Percentiles rank a stretch among this genome's conserved stretches.
phyloP scores from a whole-genome alignment of 2,888 invertebrate species.

The Listrodromus nycthemerus region DNA sequence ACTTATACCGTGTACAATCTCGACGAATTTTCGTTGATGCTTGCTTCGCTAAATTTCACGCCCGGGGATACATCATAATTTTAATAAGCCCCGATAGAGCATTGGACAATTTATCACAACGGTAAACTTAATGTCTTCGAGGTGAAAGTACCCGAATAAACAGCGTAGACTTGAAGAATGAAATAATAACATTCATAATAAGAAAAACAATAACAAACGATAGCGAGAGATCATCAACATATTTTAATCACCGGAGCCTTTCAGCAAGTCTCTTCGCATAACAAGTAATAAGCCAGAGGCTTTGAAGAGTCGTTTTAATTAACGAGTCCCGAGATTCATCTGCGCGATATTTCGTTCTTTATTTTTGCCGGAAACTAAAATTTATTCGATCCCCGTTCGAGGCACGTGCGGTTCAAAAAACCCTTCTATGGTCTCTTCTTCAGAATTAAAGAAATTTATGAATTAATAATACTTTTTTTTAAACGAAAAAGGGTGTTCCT shows the following conservation, averaged over 20 bases:
- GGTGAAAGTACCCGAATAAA: slow-evolving; percentile 52
- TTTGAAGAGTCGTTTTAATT: slow-evolving; percentile 16
- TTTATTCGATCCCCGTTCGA: slow-evolving; percentile 38
- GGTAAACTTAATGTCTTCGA: slow-evolving; percentile 57
- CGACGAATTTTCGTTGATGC: slow-evolving; percentile 30
- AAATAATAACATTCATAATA: background rate
- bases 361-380: background rate
- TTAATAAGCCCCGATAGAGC: slow-evolving; percentile 48
- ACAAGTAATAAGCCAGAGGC: background rate
- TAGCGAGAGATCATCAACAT: slow-evolving; percentile 31
- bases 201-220: background rate
- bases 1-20: background rate
- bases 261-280: background rate
- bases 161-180: slow-evolving; percentile 17
- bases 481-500: background rate
- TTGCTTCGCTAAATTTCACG: slow-evolving; percentile 38
- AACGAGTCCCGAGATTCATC: slow-evolving; percentile 15
- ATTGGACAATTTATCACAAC: slow-evolving; percentile 60
- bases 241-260: slow-evolving; percentile 1
- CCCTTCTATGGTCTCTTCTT: slow-evolving; percentile 20
- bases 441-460: slow-evolving; percentile 35
- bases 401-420: background rate
- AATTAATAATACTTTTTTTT: slow-evolving; percentile 5
- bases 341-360: background rate
- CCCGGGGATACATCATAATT: slow-evolving; percentile 35